Base-by-base conservation (phyloP, 2,888 invertebrate species). In the Archips xylosteana region DNA sequence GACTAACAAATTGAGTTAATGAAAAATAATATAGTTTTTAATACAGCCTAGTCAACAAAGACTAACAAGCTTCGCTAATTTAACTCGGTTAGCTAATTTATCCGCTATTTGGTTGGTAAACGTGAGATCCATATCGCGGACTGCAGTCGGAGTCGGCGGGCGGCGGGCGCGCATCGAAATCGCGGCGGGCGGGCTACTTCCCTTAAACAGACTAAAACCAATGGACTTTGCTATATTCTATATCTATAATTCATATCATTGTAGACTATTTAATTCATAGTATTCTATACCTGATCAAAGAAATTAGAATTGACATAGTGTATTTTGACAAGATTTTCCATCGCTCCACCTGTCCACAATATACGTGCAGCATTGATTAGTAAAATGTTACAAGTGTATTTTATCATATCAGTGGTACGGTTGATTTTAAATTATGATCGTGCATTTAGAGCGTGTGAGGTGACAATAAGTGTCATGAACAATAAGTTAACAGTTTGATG, bases 81-180 rank as follows among this genome's bases (percentile, higher is more conserved):
- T 89, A 90, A 88, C 85, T 89, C 85, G 81, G 90, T 89, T 87
- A 88, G 88, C 90, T 92, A 90, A 92, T 91, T 92, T 92, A 92
- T 89, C 90, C 87, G 84, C 86, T 91, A 92, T 92, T 92, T 92
- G 91, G 90, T 88, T 84, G 86, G 91, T 87, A 89, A 92, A 91
- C 92, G 92, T 92, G 93, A 92, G 92, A 92, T 93, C 85, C 88
- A 89, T 92, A 92, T 92, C 92, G 87, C 83, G 84, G 83, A 85
- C 81, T 85, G 88, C 88, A 87, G 88, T 89, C 86, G 85, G 85
- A 87, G 85, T 85, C 85, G 81, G 82, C 85, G 54, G 54, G 54
- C 85, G 81, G 82, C 85, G 54, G 54, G 54, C 86, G 87, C 85
- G 85, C 89, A 84, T 89, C 87, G 89, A 85, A 85, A 85, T 81